These are phyloP conservation scores for crab-eating macaque (Macaca fascicularis) DNA, from an alignment of 2,113 vertebrate species.

Conservation along the genomic window DNA sequence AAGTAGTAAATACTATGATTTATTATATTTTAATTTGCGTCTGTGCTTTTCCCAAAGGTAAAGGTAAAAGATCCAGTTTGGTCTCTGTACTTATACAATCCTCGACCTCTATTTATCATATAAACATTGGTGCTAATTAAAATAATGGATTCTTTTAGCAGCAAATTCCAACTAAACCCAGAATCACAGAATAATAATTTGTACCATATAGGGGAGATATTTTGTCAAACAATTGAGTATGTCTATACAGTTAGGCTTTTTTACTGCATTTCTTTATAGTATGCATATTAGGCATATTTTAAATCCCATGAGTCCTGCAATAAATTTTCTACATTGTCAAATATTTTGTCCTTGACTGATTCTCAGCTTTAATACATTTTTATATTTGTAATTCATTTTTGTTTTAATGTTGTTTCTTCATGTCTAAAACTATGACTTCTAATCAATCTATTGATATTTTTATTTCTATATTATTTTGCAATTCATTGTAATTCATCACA, in stretches of 20 bases:
- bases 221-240: background rate
- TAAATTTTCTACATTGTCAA: background rate
- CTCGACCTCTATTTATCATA: background rate
- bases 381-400: background rate
- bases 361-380: background rate
- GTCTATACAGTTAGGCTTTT: background rate
- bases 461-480: background rate
- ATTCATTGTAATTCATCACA: background rate
- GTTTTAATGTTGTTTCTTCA: background rate
- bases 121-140: background rate
- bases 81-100: background rate
- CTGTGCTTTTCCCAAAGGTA: background rate
- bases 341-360: background rate
- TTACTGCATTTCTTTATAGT: background rate
- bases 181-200: background rate
- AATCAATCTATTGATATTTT: background rate
- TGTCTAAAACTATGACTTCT: background rate
- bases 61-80: slow-evolving; percentile 4
- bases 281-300: background rate
- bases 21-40: background rate
- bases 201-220: background rate
- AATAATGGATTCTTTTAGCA: background rate
- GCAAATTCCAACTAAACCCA: background rate
- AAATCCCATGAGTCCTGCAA: background rate
- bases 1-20: background rate